Evolutionary conservation across 2,797 vertebrate genomes (phyloP).

Genomic region (Neosalanx taihuensis): DNA sequence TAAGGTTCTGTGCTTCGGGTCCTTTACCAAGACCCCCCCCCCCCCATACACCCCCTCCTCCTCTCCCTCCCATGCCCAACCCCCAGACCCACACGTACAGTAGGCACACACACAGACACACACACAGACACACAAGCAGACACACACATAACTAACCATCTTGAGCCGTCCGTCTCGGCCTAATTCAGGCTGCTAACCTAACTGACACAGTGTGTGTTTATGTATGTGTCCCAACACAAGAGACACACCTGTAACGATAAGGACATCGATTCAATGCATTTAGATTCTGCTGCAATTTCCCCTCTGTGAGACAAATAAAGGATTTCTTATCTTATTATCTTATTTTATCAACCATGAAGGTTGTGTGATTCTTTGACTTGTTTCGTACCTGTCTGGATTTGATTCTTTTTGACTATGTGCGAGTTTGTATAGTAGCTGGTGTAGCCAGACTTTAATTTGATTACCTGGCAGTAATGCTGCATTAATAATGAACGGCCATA

Average conservation of each 20-base stretch:
- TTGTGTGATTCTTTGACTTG: no score
- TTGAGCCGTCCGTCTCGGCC: slow-evolving; percentile 76
- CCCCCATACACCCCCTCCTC: neutral
- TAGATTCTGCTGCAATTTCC: no score
- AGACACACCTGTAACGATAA: no score
- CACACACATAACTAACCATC: slow-evolving; percentile 35
- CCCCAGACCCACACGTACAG: slow-evolving; percentile 44
- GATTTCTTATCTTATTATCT: no score
- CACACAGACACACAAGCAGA: neutral
- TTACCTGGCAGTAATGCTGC: slow-evolving; percentile 52
- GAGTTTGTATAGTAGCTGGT: slow-evolving; percentile 33
- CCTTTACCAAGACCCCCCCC: slow-evolving; percentile 51
- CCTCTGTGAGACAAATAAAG: no score
- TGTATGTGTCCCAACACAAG: neutral
- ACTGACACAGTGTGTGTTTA: neutral
- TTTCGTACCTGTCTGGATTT: no score
- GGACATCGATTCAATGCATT: no score
- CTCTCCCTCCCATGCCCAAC: slow-evolving; percentile 32
- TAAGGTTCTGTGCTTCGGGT: slow-evolving; percentile 82
- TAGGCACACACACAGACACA: slow-evolving; percentile 17
- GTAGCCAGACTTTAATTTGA: neutral
- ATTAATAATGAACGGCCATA: slow-evolving; percentile 61
- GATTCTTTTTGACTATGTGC: neutral
- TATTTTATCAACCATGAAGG: no score
- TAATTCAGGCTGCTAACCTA: slow-evolving; percentile 77